Base-by-base conservation (phyloP, 2,113 vertebrate species). In the Nyctibius bracteatus region DNA sequence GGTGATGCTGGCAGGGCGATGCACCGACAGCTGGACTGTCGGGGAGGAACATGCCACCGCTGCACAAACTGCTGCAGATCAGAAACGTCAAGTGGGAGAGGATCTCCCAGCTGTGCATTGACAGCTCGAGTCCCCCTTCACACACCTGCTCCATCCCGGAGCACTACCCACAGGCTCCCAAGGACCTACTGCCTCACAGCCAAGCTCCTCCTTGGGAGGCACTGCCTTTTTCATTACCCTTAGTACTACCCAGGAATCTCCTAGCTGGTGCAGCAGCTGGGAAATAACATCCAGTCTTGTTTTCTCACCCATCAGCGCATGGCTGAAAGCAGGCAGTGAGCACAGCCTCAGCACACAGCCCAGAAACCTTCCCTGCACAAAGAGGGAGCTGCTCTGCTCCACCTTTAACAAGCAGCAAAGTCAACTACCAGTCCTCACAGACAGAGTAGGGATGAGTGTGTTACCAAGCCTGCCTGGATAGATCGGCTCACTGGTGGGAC, bases 51-150 rank as follows among this genome's bases (percentile, higher is more conserved):
- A 2, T 0, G 18, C 39, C 28, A 10, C 24, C 3, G 0, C 25
- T 8, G 9, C 61, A 46, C 11, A 25, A 28, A 3, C 11, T 4
- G 14, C 39, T 7, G 25, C 41, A 8, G 52, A 27, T 20, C 8
- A 19, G 31, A 25, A 14, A 3, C 23, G 3, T 2, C 19, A 19
- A 8, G 17, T 4, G 9, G 51, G 5, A 33, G 21, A 20, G 55
- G 9, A 12, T 10, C 23, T 6, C 57, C 18, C 37, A 33, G 57
- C 8, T 6, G 8, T 7, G 35, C 59, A 1, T 12, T 13, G 9
- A 10, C 24, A 47, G 23, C 33, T 11, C 0, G 1, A 77, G 44
- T 0, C 4, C 14, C 43, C 4, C 25, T 19, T 27, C 2, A 1
- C 20, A 4, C 0, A 4, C 2, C 71, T 37, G 46, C 65, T 66